phyloP scores from a whole-genome alignment of 2,888 invertebrate genomes.

The Dynastes hyllus region DNA sequence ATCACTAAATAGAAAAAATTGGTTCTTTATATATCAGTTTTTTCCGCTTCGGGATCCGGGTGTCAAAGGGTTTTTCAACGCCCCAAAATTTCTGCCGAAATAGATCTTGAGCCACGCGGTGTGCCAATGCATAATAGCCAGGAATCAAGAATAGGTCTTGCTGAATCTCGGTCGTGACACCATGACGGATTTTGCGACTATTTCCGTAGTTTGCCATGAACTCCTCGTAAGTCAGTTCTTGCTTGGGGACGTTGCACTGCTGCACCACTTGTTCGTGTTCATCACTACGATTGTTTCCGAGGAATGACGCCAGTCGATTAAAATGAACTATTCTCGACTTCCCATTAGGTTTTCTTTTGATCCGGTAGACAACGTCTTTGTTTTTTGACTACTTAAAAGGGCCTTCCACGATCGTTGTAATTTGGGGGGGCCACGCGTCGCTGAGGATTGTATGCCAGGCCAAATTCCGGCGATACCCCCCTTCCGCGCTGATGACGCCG shows the following conservation, averaged over 20 bases:
- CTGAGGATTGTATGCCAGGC: too few species aligned
- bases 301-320: slow-evolving; percentile 49
- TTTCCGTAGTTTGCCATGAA: not conserved
- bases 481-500: not conserved
- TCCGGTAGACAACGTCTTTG: too few species aligned
- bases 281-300: not conserved
- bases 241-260: not conserved
- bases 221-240: too few species aligned
- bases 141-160: not conserved
- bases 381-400: too few species aligned
- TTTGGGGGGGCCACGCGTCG: too few species aligned
- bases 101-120: not conserved
- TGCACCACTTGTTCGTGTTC: not conserved
- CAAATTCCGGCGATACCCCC: too few species aligned
- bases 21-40: too few species aligned
- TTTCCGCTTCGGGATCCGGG: too few species aligned
- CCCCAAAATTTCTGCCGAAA: not conserved
- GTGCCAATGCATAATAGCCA: too few species aligned
- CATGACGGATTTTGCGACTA: not conserved
- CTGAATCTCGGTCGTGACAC: slow-evolving; percentile 10
- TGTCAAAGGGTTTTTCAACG: too few species aligned
- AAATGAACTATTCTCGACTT: slow-evolving; percentile 53
- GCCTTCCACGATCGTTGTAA: too few species aligned
- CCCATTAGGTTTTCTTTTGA: not conserved
- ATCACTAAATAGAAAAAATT: too few species aligned